phyloP scores from a whole-genome alignment of 2,888 invertebrate genomes.

The Drosophila melanosoma region DNA sequence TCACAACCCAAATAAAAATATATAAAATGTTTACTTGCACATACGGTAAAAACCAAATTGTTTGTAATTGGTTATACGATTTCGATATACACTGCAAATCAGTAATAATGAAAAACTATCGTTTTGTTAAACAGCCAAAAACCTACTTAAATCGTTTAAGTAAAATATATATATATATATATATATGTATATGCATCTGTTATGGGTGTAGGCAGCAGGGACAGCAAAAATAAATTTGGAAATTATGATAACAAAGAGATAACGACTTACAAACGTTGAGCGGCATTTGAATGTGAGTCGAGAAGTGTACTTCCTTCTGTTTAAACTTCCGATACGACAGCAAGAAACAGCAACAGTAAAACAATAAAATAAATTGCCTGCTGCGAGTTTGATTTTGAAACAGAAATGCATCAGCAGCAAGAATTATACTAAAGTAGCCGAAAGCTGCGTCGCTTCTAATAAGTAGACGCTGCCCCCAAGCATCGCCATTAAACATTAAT shows the following conservation, averaged over 20 bases:
- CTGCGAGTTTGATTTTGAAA: constrained; percentile 31
- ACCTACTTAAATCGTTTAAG: background rate
- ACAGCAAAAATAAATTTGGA: background rate
- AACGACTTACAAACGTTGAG: constrained; percentile 6
- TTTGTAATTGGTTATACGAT: background rate
- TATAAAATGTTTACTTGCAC: background rate
- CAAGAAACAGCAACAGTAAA: constrained; percentile 1
- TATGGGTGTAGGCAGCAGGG: background rate
- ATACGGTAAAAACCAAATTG: background rate
- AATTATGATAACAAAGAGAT: constrained; percentile 9
- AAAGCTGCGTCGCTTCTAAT: constrained; percentile 35
- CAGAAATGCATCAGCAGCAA: constrained; percentile 28
- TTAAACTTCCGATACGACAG: constrained; percentile 5
- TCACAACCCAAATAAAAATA: constrained; percentile 40
- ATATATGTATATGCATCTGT: background rate
- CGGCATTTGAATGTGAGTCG: constrained; percentile 8
- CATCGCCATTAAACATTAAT: constrained; percentile 31
- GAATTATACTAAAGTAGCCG: constrained; percentile 26
- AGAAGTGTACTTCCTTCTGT: background rate
- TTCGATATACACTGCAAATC: background rate
- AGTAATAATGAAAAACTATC: background rate
- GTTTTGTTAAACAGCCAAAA: background rate
- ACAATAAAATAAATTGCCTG: constrained; percentile 26
- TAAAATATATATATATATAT: no score
- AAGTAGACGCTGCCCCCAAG: constrained; percentile 25